Percentiles rank a stretch among this genome's conserved stretches.
Evolutionary conservation across 2,113 vertebrate species (phyloP).

Genomic region (Strix aluco): DNA sequence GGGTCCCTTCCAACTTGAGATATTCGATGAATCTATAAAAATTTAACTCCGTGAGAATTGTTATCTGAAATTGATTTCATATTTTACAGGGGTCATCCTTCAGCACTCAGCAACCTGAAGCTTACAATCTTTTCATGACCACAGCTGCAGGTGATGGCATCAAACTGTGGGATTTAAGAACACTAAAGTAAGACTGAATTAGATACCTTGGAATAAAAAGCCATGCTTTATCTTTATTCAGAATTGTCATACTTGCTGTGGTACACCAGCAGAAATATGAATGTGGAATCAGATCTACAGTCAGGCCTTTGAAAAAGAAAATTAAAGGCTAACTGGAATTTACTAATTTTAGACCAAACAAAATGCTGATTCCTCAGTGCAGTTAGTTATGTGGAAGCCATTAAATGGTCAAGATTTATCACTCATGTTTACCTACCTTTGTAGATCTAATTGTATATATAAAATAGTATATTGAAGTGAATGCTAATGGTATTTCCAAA

Average conservation of each 20-base stretch:
- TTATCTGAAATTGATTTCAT: not conserved
- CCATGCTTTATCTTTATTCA: not conserved
- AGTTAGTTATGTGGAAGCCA: not conserved
- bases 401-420: not conserved
- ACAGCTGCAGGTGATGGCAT: slow-evolving; percentile 84
- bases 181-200: slow-evolving; percentile 76
- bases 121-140: slow-evolving; percentile 87
- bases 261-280: not conserved
- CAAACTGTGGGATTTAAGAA: slow-evolving; percentile 90
- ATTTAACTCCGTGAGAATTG: not conserved
- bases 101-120: slow-evolving; percentile 73
- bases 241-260: not conserved
- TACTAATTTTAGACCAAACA: not conserved
- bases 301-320: not conserved
- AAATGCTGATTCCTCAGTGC: not conserved
- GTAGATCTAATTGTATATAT: not conserved
- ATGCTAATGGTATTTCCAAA: not conserved
- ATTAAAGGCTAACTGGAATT: not conserved
- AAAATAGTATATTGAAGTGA: not conserved
- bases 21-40: not conserved
- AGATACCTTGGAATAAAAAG: not conserved
- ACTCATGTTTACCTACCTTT: not conserved
- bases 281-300: not conserved
- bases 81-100: slow-evolving; percentile 84
- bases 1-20: not conserved